These are phyloP conservation scores for Nixonia krombeini DNA, from an alignment of 1,140 invertebrate genomes.

Conservation along the genomic window DNA sequence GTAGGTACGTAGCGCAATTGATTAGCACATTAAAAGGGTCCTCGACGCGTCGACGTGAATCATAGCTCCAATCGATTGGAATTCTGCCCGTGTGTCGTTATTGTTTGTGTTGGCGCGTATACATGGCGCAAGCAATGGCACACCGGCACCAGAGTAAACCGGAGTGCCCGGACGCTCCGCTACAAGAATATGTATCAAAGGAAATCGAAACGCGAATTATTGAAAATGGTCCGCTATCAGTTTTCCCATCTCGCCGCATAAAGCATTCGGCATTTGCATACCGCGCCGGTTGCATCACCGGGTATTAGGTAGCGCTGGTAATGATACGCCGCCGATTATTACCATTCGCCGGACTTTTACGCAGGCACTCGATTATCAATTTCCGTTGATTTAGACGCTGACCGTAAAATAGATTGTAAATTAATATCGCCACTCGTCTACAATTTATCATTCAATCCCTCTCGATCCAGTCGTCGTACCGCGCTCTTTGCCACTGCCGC, in stretches of 20 bases:
- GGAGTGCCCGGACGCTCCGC: conserved; percentile 5
- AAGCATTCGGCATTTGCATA: conserved; percentile 12
- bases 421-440: too few species aligned
- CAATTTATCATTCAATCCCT: too few species aligned
- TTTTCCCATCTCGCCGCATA: conserved; percentile 7
- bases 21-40: conserved; percentile 48
- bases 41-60: conserved; percentile 38
- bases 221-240: conserved; percentile 17
- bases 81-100: conserved; percentile 35
- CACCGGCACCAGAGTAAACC: conserved; percentile 23
- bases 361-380: too few species aligned
- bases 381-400: too few species aligned
- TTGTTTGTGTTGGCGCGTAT: conserved; percentile 19
- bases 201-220: conserved; percentile 26
- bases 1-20: conserved; percentile 33
- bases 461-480: too few species aligned
- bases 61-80: conserved; percentile 44
- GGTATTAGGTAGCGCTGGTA: neutral
- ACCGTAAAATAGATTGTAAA: too few species aligned
- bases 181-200: conserved; percentile 4
- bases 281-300: neutral
- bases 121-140: conserved; percentile 15
- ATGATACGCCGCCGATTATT: neutral
- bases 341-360: too few species aligned
- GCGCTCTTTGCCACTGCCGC: too few species aligned